phyloP scores from a whole-genome alignment of 2,113 vertebrate genomes.

The Phaethon lepturus region DNA sequence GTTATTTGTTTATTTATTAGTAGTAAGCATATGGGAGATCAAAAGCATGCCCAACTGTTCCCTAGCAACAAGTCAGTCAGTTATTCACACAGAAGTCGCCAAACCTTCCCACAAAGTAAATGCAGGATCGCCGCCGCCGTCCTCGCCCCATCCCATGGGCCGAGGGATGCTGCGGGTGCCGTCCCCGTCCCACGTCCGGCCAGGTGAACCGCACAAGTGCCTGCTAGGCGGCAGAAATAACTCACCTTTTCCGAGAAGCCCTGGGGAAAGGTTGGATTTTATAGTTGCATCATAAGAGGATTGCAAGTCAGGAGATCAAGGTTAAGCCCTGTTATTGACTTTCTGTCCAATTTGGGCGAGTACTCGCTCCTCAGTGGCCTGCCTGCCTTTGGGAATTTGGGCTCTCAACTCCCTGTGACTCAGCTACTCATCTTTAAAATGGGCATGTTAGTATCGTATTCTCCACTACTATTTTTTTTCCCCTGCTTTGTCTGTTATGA shows the following conservation, averaged over 20 bases:
- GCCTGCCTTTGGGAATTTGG: background rate
- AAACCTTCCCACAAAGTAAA: background rate
- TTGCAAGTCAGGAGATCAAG: conserved; percentile 30
- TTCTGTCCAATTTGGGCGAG: conserved; percentile 8
- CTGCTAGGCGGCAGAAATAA: background rate
- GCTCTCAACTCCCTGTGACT: background rate
- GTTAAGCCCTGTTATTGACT: conserved; percentile 43
- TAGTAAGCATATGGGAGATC: conserved; percentile 73
- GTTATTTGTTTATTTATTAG: conserved; percentile 82
- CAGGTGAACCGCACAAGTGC: background rate
- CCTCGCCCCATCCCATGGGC: background rate
- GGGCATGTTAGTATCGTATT: background rate
- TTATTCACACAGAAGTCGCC: background rate
- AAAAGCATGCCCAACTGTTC: conserved; percentile 70
- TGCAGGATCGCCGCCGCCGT: accelerated
- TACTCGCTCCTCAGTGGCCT: background rate
- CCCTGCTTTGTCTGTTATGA: background rate
- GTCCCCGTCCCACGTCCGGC: accelerated
- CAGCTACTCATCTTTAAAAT: conserved; percentile 2
- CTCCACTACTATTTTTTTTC: background rate
- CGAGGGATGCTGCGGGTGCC: background rate
- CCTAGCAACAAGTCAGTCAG: conserved; percentile 74
- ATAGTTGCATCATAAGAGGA: background rate
- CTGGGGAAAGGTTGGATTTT: conserved; percentile 5
- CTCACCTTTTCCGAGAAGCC: background rate